Base-by-base conservation (phyloP, 2,797 vertebrate genomes). In the Enteromius mattozi region DNA sequence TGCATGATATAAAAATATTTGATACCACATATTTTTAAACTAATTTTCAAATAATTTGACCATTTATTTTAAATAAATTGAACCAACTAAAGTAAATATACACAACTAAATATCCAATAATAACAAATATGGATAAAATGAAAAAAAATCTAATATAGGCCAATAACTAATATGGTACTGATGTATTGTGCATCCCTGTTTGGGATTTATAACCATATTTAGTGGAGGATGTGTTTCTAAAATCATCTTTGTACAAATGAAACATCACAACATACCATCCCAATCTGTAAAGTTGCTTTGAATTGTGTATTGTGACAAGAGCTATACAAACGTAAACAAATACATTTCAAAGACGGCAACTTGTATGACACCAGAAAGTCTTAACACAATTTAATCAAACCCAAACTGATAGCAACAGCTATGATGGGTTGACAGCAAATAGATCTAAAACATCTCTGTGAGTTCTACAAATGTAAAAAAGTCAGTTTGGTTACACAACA, bases 401-500 rank as follows among this genome's bases (percentile, higher is more conserved):
- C 54, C 21, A n/a, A 59, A 59, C 12, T 3, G 13, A 35, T 9
- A 8, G 54, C 54, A 78, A 78, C 40, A 21, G 59, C 40, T 47
- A 45, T 45, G 56, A 78, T 45, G 40, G 59, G 24, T 33, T 24
- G 24, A 78, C 17, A 63, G 24, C 59, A 78, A 78, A 78, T 30
- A 24, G 24, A 65, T 30, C 37, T 78, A 78, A 78, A 78, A 47
- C 16, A 33, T 5, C 16, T 78, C 16, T 21, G 14, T 16, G n/a
- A 47, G 40, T 63, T 10, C 24, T 12, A 4, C 24, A 42, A 16
- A 40, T 27, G 6, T 30, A 63, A 51, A 6, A 56, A 37, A 37
- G 21, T 56, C 19, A 24, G 17, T 37, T 37, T 21, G 33, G 65
- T 68, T 14, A 35, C n/a, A 74, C 27, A 54, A n/a, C 2, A 2